A percentile compares a stretch with the other conserved stretches of the same genome.
phyloP scores from a whole-genome alignment of 2,888 invertebrate species.

The Plutella xylostella region DNA sequence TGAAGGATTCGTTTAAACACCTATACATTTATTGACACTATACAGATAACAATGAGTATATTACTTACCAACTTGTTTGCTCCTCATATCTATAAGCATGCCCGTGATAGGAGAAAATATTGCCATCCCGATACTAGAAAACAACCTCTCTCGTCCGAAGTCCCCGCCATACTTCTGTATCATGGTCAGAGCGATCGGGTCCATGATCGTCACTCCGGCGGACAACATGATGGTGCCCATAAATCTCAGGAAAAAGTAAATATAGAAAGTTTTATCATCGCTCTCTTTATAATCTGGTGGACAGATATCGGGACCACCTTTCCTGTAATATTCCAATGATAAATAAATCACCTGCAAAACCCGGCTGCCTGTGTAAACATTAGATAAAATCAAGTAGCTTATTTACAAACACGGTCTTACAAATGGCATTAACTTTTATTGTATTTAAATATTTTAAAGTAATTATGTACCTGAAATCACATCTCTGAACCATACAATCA shows the following conservation, averaged over 20 bases:
- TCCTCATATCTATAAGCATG: conserved; percentile 79
- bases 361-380: conserved; percentile 23
- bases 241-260: conserved; percentile 84
- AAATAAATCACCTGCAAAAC: conserved; percentile 12
- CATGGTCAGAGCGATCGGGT: conserved; percentile 88
- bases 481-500: conserved; percentile 82
- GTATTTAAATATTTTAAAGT: conserved; percentile 3
- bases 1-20: conserved; percentile 42
- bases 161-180: conserved; percentile 87
- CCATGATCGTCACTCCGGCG: conserved; percentile 89
- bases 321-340: conserved; percentile 56
- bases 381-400: conserved; percentile 27
- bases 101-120: conserved; percentile 86
- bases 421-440: background rate
- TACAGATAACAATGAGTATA: conserved; percentile 46
- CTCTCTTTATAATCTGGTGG: conserved; percentile 85
- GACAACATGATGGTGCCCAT: conserved; percentile 85
- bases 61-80: conserved; percentile 67
- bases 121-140: conserved; percentile 86
- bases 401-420: conserved; percentile 26
- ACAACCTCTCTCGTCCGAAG: conserved; percentile 83
- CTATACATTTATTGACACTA: conserved; percentile 43
- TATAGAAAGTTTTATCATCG: conserved; percentile 83
- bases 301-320: conserved; percentile 81
- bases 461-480: conserved; percentile 71